A percentile compares a stretch with the other conserved stretches of the same genome.
Evolutionary conservation across 2,797 vertebrate species (phyloP).

Genomic region (Chaunax sp.): DNA sequence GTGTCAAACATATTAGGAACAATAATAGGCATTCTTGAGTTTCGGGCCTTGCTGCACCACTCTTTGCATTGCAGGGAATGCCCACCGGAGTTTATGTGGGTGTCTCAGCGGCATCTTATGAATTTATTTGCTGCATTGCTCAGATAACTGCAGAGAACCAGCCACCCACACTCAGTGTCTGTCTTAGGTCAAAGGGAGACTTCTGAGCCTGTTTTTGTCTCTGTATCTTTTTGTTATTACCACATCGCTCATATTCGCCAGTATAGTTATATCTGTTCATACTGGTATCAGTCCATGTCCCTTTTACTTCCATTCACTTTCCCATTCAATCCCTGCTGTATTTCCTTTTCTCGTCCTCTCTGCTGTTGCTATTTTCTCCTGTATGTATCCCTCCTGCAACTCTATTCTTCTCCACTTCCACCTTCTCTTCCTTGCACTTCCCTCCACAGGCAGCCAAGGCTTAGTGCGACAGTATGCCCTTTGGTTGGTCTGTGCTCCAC

Average conservation of each 20-base stretch:
- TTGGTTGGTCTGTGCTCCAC: slow-evolving; percentile 57
- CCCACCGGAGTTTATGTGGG: slow-evolving; percentile 69
- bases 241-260: slow-evolving; percentile 41
- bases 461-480: slow-evolving; percentile 34
- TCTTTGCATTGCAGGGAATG: slow-evolving; percentile 73
- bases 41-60: slow-evolving; percentile 28
- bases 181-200: slow-evolving; percentile 60
- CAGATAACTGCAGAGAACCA: slow-evolving; percentile 67
- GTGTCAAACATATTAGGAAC: slow-evolving; percentile 31
- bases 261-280: slow-evolving; percentile 13
- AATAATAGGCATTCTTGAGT: slow-evolving; percentile 61
- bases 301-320: slow-evolving; percentile 26
- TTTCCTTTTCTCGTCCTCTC: neutral
- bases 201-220: slow-evolving; percentile 56
- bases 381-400: neutral
- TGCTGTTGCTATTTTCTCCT: neutral
- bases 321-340: slow-evolving; percentile 5
- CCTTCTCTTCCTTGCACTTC: slow-evolving; percentile 20
- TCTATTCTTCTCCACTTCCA: slow-evolving; percentile 7
- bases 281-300: slow-evolving; percentile 26
- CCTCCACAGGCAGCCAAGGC: slow-evolving; percentile 13
- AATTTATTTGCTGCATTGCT: slow-evolving; percentile 75
- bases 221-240: slow-evolving; percentile 44
- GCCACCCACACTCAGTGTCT: slow-evolving; percentile 65
- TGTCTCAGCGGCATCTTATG: slow-evolving; percentile 73